Evolutionary conservation across 2,888 invertebrate genomes (phyloP).

Genomic region (Halictus quadricinctus): DNA sequence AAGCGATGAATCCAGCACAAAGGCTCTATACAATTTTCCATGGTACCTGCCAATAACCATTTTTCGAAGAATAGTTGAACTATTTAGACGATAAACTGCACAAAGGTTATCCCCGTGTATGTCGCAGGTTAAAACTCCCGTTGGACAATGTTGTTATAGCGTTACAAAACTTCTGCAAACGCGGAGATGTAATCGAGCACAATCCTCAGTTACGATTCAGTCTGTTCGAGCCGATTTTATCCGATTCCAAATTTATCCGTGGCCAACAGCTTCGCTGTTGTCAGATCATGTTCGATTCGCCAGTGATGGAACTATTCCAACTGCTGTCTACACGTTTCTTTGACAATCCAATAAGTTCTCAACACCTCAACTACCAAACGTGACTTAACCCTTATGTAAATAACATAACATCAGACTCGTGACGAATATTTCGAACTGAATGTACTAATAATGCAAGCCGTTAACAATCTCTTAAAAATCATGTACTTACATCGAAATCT

Average conservation of each 20-base stretch:
- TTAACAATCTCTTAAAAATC: too few species aligned
- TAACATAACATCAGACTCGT: neutral
- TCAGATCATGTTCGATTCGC: neutral
- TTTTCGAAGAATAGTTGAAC: neutral
- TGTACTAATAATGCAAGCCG: neutral
- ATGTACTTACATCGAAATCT: too few species aligned
- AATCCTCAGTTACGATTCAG: neutral
- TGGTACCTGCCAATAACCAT: neutral
- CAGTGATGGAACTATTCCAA: constrained; percentile 1
- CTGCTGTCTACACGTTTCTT: neutral
- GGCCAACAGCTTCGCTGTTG: neutral
- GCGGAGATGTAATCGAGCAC: neutral
- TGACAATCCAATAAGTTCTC: neutral
- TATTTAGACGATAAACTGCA: neutral
- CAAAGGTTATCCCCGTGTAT: neutral
- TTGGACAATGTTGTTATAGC: neutral
- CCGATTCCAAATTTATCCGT: neutral
- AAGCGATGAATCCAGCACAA: neutral
- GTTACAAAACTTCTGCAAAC: neutral
- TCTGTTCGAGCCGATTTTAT: neutral
- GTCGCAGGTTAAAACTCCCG: neutral
- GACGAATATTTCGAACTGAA: neutral
- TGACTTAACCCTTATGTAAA: neutral
- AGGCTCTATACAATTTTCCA: neutral
- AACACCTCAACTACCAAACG: neutral